A percentile compares a stretch with the other conserved stretches of the same genome.
phyloP scores from a whole-genome alignment of 92 coral and sea anemone genomes.

The Palythoa grandis region DNA sequence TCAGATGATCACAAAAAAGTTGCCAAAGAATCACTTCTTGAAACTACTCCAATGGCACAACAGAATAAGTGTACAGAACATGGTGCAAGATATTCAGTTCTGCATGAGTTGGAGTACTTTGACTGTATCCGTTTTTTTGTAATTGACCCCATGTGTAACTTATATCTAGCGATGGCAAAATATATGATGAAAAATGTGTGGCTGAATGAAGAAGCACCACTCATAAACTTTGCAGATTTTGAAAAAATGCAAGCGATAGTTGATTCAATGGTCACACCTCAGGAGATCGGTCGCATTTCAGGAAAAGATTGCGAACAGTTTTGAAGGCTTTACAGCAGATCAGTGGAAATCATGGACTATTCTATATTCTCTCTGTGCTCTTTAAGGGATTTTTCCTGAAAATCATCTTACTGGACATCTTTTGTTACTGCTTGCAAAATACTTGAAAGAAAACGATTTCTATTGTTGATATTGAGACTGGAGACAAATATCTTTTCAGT shows the following conservation, averaged over 20 bases:
- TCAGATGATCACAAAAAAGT: constrained; percentile 48
- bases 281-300: constrained; percentile 66
- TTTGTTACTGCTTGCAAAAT: constrained; percentile 66
- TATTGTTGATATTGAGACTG: constrained; percentile 44
- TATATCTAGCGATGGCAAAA: constrained; percentile 63
- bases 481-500: constrained; percentile 46
- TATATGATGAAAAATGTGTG: constrained; percentile 66
- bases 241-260: constrained; percentile 51
- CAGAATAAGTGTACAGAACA: constrained; percentile 52
- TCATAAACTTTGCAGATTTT: constrained; percentile 44
- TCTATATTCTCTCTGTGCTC: constrained; percentile 56
- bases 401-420: constrained; percentile 62
- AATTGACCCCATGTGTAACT: constrained; percentile 65
- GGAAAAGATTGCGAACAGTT: constrained; percentile 58
- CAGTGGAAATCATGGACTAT: constrained; percentile 75
- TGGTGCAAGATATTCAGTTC: constrained; percentile 67
- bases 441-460: constrained; percentile 55
- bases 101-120: constrained; percentile 61
- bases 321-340: constrained; percentile 69
- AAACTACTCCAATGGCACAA: constrained; percentile 48
- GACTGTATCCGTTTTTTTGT: constrained; percentile 67
- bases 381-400: constrained; percentile 57
- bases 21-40: constrained; percentile 42
- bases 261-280: constrained; percentile 58
- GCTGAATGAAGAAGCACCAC: constrained; percentile 51